These are phyloP conservation scores for Apodemia zela DNA, from an alignment of 2,888 invertebrate species.

Conservation along the genomic window DNA sequence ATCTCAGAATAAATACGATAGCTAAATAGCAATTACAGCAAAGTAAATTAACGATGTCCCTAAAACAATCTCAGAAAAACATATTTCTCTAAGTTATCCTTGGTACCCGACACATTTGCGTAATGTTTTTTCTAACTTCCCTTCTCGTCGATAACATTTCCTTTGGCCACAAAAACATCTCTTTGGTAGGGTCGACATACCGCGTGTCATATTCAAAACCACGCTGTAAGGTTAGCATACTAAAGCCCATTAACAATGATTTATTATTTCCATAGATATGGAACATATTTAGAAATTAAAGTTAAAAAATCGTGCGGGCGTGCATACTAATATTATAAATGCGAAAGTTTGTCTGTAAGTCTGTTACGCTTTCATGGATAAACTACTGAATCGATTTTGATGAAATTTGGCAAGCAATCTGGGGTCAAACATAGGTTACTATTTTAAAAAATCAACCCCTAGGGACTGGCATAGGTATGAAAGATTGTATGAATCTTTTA, in stretches of 20 bases:
- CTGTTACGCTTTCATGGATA: no score
- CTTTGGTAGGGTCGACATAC: background rate
- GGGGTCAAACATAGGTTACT: no score
- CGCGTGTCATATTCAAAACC: background rate
- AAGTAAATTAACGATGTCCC: background rate
- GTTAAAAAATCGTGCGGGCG: background rate
- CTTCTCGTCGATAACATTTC: background rate
- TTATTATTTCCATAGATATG: no score
- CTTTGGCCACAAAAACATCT: background rate
- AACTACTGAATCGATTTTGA: no score
- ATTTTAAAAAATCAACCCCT: no score
- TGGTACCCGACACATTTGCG: background rate
- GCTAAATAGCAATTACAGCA: background rate
- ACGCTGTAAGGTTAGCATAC: background rate
- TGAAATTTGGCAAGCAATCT: no score
- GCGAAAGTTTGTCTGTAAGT: no score
- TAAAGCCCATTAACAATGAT: no score
- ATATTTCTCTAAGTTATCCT: background rate
- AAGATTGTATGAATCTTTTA: no score
- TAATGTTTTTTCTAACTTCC: background rate
- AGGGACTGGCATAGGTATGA: no score
- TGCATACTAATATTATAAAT: no score
- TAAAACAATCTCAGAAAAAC: background rate
- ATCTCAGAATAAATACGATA: background rate
- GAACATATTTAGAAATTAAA: no score